A percentile compares a stretch with the other conserved stretches of the same genome.
phyloP scores from a whole-genome alignment of 2,113 vertebrate species.

The Eretmochelys imbricata region DNA sequence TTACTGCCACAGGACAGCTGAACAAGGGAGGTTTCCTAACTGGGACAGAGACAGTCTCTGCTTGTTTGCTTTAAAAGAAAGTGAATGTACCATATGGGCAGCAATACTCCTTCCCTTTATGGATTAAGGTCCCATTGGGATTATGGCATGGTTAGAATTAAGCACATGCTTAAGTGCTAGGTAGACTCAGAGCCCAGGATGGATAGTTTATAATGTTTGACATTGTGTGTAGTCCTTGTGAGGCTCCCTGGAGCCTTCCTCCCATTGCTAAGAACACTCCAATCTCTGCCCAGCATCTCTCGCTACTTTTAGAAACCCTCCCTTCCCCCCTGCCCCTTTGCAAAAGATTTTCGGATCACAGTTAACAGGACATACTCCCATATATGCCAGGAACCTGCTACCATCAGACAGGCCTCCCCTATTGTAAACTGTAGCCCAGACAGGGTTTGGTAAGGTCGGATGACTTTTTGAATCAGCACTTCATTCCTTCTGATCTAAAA shows the following conservation, averaged over 20 bases:
- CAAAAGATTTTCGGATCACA: background rate
- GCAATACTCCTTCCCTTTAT: background rate
- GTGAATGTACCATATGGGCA: too few relatives aligned
- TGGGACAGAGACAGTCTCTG: background rate
- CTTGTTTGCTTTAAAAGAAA: background rate
- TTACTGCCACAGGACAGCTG: background rate
- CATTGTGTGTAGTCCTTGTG: background rate
- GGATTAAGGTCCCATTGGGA: background rate
- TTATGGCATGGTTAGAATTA: background rate
- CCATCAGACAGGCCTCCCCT: background rate
- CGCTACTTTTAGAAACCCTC: background rate
- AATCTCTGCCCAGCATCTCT: background rate
- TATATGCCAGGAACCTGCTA: background rate
- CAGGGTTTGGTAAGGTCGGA: background rate
- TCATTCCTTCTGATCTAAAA: slow-evolving; percentile 38
- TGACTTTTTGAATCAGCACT: slow-evolving; percentile 27
- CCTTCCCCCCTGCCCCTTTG: background rate
- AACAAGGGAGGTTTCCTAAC: background rate
- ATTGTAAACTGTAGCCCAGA: background rate
- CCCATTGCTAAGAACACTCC: background rate
- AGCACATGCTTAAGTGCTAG: background rate
- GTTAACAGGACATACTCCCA: background rate
- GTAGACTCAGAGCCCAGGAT: background rate
- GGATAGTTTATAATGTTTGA: background rate
- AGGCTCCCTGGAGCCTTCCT: background rate